Percentiles rank a stretch among this genome's conserved stretches.
These are phyloP conservation scores for Lophura nycthemera DNA, from an alignment of 2,113 vertebrate genomes.

Conservation along the genomic window DNA sequence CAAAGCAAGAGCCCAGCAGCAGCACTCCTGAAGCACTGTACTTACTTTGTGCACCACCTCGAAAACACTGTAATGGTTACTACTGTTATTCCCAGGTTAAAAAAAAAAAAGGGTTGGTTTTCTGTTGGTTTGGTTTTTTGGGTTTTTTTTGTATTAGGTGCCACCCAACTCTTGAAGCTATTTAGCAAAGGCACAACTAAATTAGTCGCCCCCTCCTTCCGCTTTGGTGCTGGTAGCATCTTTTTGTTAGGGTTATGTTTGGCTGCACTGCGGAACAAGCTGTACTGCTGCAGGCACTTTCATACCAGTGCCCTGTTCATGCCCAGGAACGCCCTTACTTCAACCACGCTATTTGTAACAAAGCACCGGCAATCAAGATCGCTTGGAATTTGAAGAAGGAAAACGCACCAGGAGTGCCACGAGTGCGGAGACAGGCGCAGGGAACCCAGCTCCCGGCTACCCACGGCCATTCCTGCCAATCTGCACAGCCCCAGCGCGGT, in stretches of 20 bases:
- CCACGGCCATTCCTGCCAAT: not conserved
- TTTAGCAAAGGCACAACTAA: not conserved
- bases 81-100: not conserved
- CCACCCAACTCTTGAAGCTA: not conserved
- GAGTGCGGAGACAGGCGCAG: not conserved
- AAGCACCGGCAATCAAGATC: not conserved
- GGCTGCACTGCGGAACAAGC: not conserved
- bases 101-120: not conserved
- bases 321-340: constrained; percentile 22
- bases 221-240: not conserved
- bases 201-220: not conserved
- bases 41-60: not conserved
- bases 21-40: not conserved
- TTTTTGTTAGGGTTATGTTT: not conserved
- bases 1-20: not conserved
- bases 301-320: not conserved
- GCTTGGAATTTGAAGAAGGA: not conserved
- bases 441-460: not conserved
- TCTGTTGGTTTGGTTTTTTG: no score
- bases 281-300: not conserved
- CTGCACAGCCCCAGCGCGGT: not conserved
- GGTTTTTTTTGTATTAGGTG: not conserved
- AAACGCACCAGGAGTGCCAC: not conserved
- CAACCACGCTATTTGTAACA: not conserved
- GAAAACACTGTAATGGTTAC: not conserved